Conservation (phyloP, 2,113 vertebrate species). For the Paratilapia polleni region DNA sequence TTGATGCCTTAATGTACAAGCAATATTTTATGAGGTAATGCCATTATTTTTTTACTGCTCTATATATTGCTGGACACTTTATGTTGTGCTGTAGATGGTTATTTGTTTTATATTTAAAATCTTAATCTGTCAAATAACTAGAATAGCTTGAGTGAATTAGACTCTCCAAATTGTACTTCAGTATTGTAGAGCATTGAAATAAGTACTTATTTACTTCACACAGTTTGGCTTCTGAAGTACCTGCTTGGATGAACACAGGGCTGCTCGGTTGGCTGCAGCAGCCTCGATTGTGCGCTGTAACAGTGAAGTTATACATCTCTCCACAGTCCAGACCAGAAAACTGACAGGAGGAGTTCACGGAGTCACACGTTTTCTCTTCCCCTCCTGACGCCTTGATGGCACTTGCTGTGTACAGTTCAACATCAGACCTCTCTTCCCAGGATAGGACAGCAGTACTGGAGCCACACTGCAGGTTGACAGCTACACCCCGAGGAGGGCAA, state of each 20-base stretch:
- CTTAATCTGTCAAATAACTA: no score
- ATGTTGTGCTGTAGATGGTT: no score
- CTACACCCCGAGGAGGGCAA: constrained; percentile 66
- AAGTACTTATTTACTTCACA: background rate
- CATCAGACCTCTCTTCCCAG: constrained; percentile 67
- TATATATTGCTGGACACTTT: no score
- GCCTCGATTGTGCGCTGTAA: constrained; percentile 51
- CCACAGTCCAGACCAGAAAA: constrained; percentile 70
- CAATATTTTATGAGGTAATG: no score
- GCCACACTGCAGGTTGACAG: constrained; percentile 60
- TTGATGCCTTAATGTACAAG: no score
- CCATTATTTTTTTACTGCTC: no score
- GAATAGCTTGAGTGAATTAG: no score
- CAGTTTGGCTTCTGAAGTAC: constrained; percentile 31
- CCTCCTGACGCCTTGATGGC: constrained; percentile 45
- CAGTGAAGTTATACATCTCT: constrained; percentile 70
- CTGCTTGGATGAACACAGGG: constrained; percentile 60
- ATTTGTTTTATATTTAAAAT: no score
- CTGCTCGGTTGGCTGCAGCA: constrained; percentile 61
- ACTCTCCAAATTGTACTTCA: background rate
- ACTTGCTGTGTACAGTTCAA: constrained; percentile 49
- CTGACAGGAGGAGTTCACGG: constrained; percentile 54
- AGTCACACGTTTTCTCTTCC: constrained; percentile 31
- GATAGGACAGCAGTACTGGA: constrained; percentile 52
- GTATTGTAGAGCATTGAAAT: background rate